Evolutionary conservation across 2,113 vertebrate genomes (phyloP).

Genomic region (Corythaixoides concolor): DNA sequence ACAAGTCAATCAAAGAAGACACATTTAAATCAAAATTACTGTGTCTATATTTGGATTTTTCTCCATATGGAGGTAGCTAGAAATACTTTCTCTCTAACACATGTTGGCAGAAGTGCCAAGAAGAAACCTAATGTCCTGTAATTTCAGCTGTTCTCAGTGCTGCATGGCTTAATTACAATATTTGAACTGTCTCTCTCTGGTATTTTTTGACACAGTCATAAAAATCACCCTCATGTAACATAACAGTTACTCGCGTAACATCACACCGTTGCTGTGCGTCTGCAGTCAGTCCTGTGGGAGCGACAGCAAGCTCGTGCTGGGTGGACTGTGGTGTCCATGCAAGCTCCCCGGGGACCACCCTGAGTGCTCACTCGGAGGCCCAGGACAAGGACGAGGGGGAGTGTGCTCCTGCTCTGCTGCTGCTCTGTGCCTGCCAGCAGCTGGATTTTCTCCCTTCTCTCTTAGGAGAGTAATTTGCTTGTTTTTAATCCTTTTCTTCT

Average conservation of each 20-base stretch:
- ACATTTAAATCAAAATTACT: not conserved
- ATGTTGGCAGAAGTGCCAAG: not conserved
- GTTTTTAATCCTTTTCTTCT: conserved; percentile 28
- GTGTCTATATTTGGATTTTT: not conserved
- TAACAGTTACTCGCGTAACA: not conserved
- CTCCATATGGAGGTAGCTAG: not conserved
- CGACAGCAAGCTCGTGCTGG: accelerated
- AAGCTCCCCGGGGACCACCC: not conserved
- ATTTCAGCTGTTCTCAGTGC: not conserved
- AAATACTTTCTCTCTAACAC: not conserved
- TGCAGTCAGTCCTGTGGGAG: not conserved
- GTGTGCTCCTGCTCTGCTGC: not conserved
- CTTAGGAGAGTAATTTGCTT: conserved; percentile 15
- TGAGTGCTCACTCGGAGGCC: not conserved
- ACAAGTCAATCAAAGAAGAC: not conserved
- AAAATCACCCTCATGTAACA: not conserved
- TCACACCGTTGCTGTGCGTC: accelerated
- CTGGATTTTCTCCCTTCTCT: conserved; percentile 34
- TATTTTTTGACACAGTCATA: not conserved
- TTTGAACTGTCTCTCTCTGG: not conserved
- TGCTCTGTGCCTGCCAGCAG: conserved; percentile 3
- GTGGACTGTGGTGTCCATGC: not conserved
- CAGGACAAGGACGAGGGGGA: not conserved
- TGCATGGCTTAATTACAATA: not conserved
- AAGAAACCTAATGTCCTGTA: not conserved